Evolutionary conservation across 30 jellyfish, hydroid and myxozoan genomes (phyloP), one percentile per base, ranked within the genome.

Genomic region (Hydractinia echinata): DNA sequence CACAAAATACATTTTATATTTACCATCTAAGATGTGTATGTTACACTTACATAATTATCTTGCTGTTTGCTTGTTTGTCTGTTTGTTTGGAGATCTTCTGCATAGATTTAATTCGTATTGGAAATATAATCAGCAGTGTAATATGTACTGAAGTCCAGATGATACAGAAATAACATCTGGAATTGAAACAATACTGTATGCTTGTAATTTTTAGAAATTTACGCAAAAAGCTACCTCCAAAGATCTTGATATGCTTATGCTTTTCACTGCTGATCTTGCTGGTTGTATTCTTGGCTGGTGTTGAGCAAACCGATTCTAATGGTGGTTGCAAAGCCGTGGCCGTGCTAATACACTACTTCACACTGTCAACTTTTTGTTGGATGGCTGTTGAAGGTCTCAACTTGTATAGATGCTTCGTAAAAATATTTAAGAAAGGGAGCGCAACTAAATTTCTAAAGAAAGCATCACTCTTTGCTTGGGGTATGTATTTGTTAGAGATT

Each of bases 381-480:
- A 91, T 91, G 97, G 90, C 92, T 13, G 96, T 91, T 54, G 97
- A 91, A 55, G 97, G 94, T 50, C 73, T 81, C 86, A 93, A 93
- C 76, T 83, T 93, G 77, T 93, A 93, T 72, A 88, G 89, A 15
- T 77, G 88, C 79, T 93, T 93, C 67, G 99, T 93, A 10, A 87
- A 49, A 14, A 83, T 93, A 5, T 80, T 80, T 58, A 61, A 62
- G 11, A 80, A 52, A 10, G 82, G 87, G 8, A 51, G 69, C 10
- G 81, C 49, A 6, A 10, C 51, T 6, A 80, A 80, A 50, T 66
- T 80, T 50, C 14, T 61, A n/a, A 58, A 50, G 16, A 19, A 51
- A 49, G 87, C 87, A 20, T 52, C 54, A 82, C 8, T 86, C 30
- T 64, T 91, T 82, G 97, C 96, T 54, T 91, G 96, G 97, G 97